Base-by-base conservation (phyloP, 2,888 invertebrate genomes). In the Fragum sueziense region DNA sequence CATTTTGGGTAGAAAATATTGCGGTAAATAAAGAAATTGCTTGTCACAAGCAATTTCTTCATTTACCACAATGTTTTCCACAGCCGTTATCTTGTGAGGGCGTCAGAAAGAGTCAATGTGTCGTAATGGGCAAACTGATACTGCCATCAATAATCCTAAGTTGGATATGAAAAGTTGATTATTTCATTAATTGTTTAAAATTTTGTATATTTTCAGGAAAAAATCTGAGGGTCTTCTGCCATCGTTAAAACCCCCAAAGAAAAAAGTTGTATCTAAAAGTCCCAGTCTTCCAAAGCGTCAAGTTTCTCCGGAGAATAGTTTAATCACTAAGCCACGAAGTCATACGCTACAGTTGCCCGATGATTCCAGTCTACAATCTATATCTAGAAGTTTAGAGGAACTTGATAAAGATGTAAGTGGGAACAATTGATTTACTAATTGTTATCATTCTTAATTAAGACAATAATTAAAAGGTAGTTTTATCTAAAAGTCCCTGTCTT, bases 221-320 rank as follows among this genome's bases (percentile, higher is more conserved):
- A 89, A 88, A 79, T 88, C 89, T 47, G 89, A 89, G 69, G 77
- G 79, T 41, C 81, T 83, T 65, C 80, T 87, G 27, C 85, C 86
- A 29, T 62, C 79, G 29, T 57, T 87, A 33, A 88, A 88, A 67
- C 61, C 79, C 54, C 83, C 84, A 69, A 74, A 81, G 31, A 88
- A 87, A 76, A 88, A 88, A 75, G 54, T 72, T 14, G 72, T 79
- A 57, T 71, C 86, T n/a, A 89, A 88, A 77, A 90, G 90, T 71
- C 90, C 90, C 7, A 88, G 77, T 76, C 72, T 89, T 70, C 86
- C 88, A 37, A 87, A 88, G 74, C 88, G 88, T 65, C 86, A 85
- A 47, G 71, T 84, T 9, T 85, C 87, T 0, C 85, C 87, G 1
- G 88, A 87, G 17, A 80, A 80, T 73, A 76, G 59, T 52, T 47